A percentile compares a stretch with the other conserved stretches of the same genome.
Evolutionary conservation across 2,113 vertebrate genomes (phyloP).

Genomic region (Ictidomys tridecemlineatus): DNA sequence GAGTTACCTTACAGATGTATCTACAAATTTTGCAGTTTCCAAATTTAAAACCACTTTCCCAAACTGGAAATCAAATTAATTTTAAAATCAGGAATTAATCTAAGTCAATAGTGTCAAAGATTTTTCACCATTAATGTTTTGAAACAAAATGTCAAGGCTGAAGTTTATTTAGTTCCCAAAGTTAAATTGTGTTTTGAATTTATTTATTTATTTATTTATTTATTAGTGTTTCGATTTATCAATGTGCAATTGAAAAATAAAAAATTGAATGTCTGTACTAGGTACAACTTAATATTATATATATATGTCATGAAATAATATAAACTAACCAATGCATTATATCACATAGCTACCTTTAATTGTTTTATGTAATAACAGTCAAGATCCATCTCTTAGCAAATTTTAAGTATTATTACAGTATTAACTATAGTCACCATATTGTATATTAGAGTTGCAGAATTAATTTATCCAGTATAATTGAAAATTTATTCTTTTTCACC

Average conservation of each 20-base stretch:
- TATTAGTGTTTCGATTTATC: background rate
- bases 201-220: background rate
- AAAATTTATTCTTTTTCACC: background rate
- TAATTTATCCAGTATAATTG: background rate
- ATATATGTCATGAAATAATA: background rate
- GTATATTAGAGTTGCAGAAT: background rate
- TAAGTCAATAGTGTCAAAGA: background rate
- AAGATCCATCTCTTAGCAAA: background rate
- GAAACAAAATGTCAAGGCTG: background rate
- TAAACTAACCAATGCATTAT: background rate
- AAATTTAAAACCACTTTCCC: background rate
- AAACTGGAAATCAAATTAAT: background rate
- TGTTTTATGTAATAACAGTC: background rate
- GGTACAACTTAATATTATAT: background rate
- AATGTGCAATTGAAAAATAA: background rate
- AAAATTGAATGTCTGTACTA: background rate
- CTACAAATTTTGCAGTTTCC: background rate
- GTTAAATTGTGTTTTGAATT: background rate
- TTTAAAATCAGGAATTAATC: background rate
- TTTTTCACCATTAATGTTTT: background rate
- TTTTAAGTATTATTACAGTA: background rate
- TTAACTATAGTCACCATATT: background rate
- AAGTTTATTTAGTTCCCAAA: background rate
- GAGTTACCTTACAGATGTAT: background rate
- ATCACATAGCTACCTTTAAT: background rate